Base-by-base conservation (phyloP, 2,113 vertebrate species). In the Ifrita kowaldi region DNA sequence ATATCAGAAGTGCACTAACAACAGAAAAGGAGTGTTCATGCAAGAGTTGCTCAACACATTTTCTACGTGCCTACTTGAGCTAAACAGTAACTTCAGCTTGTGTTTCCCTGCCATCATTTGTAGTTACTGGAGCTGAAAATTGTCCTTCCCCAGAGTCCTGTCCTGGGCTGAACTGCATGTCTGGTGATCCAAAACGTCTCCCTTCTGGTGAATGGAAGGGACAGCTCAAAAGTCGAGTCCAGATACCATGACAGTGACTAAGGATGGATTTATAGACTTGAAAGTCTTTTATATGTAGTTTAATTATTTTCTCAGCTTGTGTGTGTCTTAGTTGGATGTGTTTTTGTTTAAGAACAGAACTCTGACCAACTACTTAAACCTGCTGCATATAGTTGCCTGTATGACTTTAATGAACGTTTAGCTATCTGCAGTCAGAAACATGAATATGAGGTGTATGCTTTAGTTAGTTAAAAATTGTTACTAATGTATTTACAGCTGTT, bases 171-270 rank as follows among this genome's bases (percentile, higher is more conserved):
- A 92, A 76, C 79, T 39, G 24, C 0, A 0, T 80, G 59, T 88
- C 37, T 0, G 0, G 26, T 1, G 13, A 69, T 68, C 32, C 83
- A 27, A 2, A 0, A 44, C 30, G n/a, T 64, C 35, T 90, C 35
- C 18, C 21, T 37, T 69, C 18, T 64, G 53, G 22, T 93, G 50
- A 83, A 62, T 76, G 55, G 62, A 84, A 69, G 22, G 79, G 55
- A 37, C 37, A 46, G 50, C 55, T 92, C 37, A 77, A 52, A 93
- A 96, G 46, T 76, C 76, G 86, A 44, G n/a, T 83, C 49, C 24
- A 50, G 59, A 32, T 63, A 70, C 60, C 4, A 3, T 23, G 32
- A 60, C 30, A 60, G 21, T 56, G 46, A 64, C 39, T 63, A 2
- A 8, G 24, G 49, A 41, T 14, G 13, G 30, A 21, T 77, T 73